Evolutionary conservation across 2,113 vertebrate species (phyloP).

Genomic region (Pseudolaguvia tuberculata): DNA sequence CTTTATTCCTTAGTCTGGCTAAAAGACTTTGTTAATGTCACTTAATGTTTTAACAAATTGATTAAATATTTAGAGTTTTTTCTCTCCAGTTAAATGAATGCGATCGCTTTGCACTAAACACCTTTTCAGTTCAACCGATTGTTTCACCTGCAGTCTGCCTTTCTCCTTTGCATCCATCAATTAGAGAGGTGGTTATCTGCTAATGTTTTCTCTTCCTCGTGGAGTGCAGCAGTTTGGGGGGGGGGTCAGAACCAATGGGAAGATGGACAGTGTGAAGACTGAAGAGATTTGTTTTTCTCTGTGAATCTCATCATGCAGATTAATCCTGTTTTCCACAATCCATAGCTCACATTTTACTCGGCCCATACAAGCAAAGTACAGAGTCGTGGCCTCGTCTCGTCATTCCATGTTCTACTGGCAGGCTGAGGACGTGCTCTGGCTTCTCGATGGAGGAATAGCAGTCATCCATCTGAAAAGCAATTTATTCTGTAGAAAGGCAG

Average conservation of each 20-base stretch:
- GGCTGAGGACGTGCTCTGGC: conserved; percentile 36
- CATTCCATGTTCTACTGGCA: background rate
- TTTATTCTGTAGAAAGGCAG: conserved; percentile 28
- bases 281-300: conserved; percentile 29
- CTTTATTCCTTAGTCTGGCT: no score
- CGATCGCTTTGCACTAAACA: no score
- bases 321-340: background rate
- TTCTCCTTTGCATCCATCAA: conserved; percentile 17
- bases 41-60: no score
- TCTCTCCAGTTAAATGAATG: no score
- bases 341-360: background rate
- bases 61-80: no score
- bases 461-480: conserved; percentile 11
- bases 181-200: conserved; percentile 29
- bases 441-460: conserved; percentile 26
- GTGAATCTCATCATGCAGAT: background rate
- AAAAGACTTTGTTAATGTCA: no score
- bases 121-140: background rate
- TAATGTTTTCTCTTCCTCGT: background rate
- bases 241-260: conserved; percentile 28
- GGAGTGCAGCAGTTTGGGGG: conserved; percentile 16
- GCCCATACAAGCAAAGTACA: background rate
- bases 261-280: conserved; percentile 25
- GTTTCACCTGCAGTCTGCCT: background rate
- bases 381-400: conserved; percentile 22